Percentiles rank a stretch among this genome's conserved stretches.
Evolutionary conservation across 2,888 invertebrate genomes (phyloP).

Genomic region (Cryptocephalus primarius): DNA sequence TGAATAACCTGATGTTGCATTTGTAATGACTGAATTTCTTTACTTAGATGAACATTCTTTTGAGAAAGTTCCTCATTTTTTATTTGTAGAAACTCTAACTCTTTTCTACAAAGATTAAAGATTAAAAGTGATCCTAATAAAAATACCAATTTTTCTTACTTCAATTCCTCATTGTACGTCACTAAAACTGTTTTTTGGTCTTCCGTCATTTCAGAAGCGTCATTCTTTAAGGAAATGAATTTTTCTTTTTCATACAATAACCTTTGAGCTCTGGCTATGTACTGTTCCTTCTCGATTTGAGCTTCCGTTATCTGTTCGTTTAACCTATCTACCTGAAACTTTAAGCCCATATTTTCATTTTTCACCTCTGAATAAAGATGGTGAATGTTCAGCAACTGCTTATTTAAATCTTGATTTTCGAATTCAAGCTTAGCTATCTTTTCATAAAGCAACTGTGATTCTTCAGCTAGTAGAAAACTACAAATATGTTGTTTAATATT

Average conservation of each 20-base stretch:
- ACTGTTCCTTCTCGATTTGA: conserved; percentile 55
- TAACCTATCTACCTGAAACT: conserved; percentile 25
- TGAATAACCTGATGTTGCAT: conserved; percentile 33
- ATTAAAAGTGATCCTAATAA: background rate
- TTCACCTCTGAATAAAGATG: conserved; percentile 30
- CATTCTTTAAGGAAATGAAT: conserved; percentile 41
- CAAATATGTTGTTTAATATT: background rate
- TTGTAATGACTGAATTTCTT: conserved; percentile 35
- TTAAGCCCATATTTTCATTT: conserved; percentile 29
- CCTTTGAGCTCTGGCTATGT: conserved; percentile 66
- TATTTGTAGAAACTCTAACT: conserved; percentile 37
- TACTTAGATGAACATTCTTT: conserved; percentile 38
- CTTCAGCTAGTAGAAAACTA: conserved; percentile 20
- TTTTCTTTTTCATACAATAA: conserved; percentile 69
- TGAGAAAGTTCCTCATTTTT: conserved; percentile 36
- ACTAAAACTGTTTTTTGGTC: conserved; percentile 13
- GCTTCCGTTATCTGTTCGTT: conserved; percentile 24
- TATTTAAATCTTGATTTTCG: conserved; percentile 28
- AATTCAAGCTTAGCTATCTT: conserved; percentile 27
- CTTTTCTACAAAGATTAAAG: conserved; percentile 23
- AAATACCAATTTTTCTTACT: conserved; percentile 16
- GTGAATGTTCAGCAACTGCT: conserved; percentile 28
- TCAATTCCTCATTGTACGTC: conserved; percentile 28
- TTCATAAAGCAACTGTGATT: conserved; percentile 21
- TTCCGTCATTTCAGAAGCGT: conserved; percentile 14